phyloP scores from a whole-genome alignment of 2,113 vertebrate species.

The Paraplagusia blochii region DNA sequence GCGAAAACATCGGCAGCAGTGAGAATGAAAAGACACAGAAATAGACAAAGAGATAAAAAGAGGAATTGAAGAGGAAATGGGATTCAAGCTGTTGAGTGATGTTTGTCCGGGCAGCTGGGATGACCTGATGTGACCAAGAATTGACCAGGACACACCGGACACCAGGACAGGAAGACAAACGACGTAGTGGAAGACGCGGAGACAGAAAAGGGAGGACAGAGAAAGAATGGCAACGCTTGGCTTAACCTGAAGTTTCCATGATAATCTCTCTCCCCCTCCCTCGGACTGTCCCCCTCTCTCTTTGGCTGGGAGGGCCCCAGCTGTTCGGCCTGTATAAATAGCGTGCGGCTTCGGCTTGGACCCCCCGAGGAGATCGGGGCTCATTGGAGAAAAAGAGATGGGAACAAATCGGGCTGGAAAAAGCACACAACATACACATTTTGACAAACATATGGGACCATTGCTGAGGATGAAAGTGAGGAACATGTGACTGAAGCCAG shows the following conservation, averaged over 20 bases:
- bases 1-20: slow-evolving; percentile 15
- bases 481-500: slow-evolving; percentile 69
- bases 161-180: slow-evolving; percentile 31
- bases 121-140: slow-evolving; percentile 42
- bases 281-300: slow-evolving; percentile 46
- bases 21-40: not conserved
- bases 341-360: slow-evolving; percentile 68
- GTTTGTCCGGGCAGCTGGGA: slow-evolving; percentile 24
- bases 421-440: slow-evolving; percentile 77
- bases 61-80: slow-evolving; percentile 1
- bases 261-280: slow-evolving; percentile 64
- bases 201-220: slow-evolving; percentile 31
- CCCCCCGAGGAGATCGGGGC: slow-evolving; percentile 64
- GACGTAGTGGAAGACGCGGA: slow-evolving; percentile 23
- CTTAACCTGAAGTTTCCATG: slow-evolving; percentile 76
- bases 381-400: slow-evolving; percentile 71
- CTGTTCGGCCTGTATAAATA: slow-evolving; percentile 82
- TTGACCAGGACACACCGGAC: slow-evolving; percentile 27
- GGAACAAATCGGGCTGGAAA: slow-evolving; percentile 77
- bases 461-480: slow-evolving; percentile 67
- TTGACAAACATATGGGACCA: slow-evolving; percentile 80
- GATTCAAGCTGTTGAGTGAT: slow-evolving; percentile 19
- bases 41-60: not conserved
- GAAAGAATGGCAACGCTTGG: slow-evolving; percentile 71
- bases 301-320: slow-evolving; percentile 79